Percentiles rank a stretch among this genome's conserved stretches.
Conservation (phyloP, 2,797 vertebrate species). For the Mormyrus proboscirostris region DNA sequence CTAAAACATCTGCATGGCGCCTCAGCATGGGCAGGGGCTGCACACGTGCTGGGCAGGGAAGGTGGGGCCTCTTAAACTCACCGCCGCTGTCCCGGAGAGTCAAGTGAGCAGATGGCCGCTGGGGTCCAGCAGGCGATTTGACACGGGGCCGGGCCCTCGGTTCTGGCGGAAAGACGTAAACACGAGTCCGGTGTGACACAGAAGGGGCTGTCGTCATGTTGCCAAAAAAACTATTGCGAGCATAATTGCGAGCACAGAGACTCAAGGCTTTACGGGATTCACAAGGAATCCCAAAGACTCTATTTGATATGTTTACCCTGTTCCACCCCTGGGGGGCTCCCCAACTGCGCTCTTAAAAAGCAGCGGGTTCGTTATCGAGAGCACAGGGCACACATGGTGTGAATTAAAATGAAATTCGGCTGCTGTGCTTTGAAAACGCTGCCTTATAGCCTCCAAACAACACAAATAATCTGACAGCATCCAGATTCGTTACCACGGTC, state of each 20-base stretch:
- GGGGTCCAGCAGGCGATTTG: neutral
- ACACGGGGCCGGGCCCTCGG: neutral
- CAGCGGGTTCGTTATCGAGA: neutral
- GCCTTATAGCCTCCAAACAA: neutral
- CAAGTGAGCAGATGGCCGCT: slow-evolving; percentile 20
- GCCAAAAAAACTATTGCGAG: neutral
- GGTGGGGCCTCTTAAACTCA: neutral
- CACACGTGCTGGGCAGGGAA: neutral
- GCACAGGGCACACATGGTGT: neutral
- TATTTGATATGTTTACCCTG: neutral
- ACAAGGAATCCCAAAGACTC: neutral
- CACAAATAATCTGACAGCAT: neutral
- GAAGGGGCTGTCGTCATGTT: neutral
- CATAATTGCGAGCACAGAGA: neutral
- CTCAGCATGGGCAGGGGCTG: neutral
- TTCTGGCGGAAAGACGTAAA: neutral
- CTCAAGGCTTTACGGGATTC: neutral
- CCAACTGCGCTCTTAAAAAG: neutral
- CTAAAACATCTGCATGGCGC: neutral
- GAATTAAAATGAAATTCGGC: neutral
- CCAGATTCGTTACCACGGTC: neutral
- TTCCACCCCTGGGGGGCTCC: neutral
- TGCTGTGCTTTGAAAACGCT: neutral
- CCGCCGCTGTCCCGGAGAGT: slow-evolving; percentile 20
- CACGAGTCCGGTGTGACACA: neutral